Percentiles rank a stretch among this genome's conserved stretches.
These are phyloP conservation scores for Enhydra lutris DNA, from an alignment of 2,113 vertebrate genomes.

Conservation along the genomic window DNA sequence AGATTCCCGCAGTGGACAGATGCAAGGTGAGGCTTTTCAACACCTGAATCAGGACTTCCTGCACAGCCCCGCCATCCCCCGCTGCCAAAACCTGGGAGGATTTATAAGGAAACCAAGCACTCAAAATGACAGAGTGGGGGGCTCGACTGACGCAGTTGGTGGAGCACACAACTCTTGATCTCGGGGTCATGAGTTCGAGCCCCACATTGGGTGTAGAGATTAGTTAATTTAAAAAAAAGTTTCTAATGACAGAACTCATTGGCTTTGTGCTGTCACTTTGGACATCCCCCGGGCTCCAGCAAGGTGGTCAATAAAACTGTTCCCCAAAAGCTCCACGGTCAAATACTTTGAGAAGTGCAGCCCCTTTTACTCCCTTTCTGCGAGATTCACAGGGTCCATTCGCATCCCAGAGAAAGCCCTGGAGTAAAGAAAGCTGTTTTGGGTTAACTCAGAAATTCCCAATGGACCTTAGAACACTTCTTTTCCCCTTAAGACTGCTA, in stretches of 20 bases:
- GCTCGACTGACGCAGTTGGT: neutral
- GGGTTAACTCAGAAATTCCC: neutral
- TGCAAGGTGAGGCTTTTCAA: rapidly evolving
- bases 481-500: neutral
- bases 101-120: neutral
- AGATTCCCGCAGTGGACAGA: rapidly evolving
- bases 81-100: neutral
- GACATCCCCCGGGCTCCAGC: neutral
- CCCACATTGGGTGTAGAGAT: neutral
- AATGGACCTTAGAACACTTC: neutral
- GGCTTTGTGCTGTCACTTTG: neutral
- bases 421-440: neutral
- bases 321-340: rapidly evolving
- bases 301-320: neutral
- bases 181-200: neutral
- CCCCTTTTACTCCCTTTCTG: no score
- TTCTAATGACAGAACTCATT: no score
- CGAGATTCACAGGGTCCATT: rapidly evolving
- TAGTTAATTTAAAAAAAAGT: neutral
- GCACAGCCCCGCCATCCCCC: neutral
- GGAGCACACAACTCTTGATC: neutral
- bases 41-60: neutral
- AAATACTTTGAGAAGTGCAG: neutral
- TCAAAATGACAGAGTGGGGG: neutral
- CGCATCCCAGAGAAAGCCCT: neutral